These are phyloP conservation scores for Liposcelis brunnea DNA, from an alignment of 2,888 invertebrate species.

Conservation along the genomic window DNA sequence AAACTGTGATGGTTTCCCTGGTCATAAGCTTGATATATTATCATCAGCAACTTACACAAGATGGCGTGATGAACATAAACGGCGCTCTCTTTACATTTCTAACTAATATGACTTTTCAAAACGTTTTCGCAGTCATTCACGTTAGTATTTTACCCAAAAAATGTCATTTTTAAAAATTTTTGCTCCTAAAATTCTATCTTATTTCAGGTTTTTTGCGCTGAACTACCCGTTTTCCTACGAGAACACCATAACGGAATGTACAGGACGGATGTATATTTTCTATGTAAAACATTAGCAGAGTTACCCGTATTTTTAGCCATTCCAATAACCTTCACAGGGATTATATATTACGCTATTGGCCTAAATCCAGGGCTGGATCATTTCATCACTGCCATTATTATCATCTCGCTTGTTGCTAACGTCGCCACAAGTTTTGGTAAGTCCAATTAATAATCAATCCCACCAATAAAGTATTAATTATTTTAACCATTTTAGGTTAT, in stretches of 20 bases:
- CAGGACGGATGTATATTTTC: conserved; percentile 74
- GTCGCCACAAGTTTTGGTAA: conserved; percentile 77
- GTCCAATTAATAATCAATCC: conserved; percentile 18
- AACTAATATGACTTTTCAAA: conserved; percentile 86
- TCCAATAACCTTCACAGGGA: conserved; percentile 62
- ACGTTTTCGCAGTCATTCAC: conserved; percentile 85
- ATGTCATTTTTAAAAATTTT: too few relatives aligned
- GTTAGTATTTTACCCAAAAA: conserved; percentile 36
- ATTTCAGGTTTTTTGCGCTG: conserved; percentile 68
- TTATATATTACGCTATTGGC: conserved; percentile 82
- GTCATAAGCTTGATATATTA: conserved; percentile 77
- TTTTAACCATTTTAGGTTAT: conserved; percentile 48
- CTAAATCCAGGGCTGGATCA: conserved; percentile 53
- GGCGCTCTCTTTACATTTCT: conserved; percentile 80
- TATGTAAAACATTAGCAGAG: conserved; percentile 81
- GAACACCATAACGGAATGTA: conserved; percentile 86
- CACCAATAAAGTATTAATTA: not conserved
- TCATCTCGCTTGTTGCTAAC: conserved; percentile 71
- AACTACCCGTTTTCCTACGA: conserved; percentile 73
- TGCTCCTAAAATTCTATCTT: conserved; percentile 6
- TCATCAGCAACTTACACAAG: conserved; percentile 62
- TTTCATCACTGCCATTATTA: conserved; percentile 48
- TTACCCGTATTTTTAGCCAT: conserved; percentile 69
- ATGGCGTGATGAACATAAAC: conserved; percentile 87
- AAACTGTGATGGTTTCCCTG: conserved; percentile 75